Conservation (phyloP, 2,888 invertebrate genomes). For the Drosophila subquinaria region DNA sequence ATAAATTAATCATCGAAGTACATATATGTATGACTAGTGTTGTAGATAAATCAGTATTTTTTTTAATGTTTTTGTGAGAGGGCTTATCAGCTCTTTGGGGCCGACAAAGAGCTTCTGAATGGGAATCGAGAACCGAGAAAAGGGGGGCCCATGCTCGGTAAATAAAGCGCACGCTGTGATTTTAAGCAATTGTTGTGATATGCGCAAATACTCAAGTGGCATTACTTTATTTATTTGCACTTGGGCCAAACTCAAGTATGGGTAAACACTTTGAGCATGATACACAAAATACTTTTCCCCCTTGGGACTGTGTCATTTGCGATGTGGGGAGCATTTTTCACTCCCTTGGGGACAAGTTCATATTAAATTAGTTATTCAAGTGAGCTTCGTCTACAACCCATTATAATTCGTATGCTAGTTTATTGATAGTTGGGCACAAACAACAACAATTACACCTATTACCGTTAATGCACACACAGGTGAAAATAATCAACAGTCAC, state of each 20-base stretch:
- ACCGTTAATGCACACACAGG: conserved; percentile 44
- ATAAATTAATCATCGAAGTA: conserved; percentile 18
- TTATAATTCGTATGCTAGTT: conserved; percentile 18
- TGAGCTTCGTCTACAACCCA: conserved; percentile 2
- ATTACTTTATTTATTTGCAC: conserved; percentile 25
- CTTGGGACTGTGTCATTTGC: conserved; percentile 18
- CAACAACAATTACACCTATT: conserved; percentile 37
- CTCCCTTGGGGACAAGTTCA: conserved; percentile 35
- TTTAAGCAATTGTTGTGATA: conserved; percentile 13
- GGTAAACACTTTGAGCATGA: conserved; percentile 30
- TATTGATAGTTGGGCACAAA: conserved; percentile 38
- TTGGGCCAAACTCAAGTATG: not conserved
- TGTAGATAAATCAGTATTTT: not conserved
- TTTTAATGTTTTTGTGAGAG: not conserved
- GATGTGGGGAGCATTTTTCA: not conserved
- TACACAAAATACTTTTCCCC: not conserved
- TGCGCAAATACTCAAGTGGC: conserved; percentile 6
- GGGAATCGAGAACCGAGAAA: not conserved
- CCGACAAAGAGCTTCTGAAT: conserved; percentile 6
- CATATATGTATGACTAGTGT: not conserved
- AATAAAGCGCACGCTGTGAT: conserved; percentile 2
- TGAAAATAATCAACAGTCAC: conserved; percentile 37
- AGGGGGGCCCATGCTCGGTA: not conserved
- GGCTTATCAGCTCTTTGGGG: conserved; percentile 25
- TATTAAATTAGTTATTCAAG: conserved; percentile 58